A percentile compares a stretch with the other conserved stretches of the same genome.
Evolutionary conservation across 2,113 vertebrate species (phyloP).

Genomic region (Neopipo cinnamomea): DNA sequence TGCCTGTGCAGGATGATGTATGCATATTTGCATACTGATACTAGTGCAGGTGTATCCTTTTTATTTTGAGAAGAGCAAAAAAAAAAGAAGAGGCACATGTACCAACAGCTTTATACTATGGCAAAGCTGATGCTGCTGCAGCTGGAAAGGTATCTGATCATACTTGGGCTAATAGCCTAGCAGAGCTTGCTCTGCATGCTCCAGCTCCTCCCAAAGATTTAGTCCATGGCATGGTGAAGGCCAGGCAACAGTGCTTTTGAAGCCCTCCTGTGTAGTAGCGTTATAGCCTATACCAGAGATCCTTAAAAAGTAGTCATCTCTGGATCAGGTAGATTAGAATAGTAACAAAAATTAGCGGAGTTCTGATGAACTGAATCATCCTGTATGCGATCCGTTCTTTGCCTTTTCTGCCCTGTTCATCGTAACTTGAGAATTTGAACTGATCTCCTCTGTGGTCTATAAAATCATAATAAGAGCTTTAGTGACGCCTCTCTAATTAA

Average conservation of each 20-base stretch:
- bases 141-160: not conserved
- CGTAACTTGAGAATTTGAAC: not conserved
- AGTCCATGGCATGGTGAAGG: not conserved
- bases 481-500: conserved; percentile 42
- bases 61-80: not conserved
- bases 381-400: not conserved
- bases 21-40: not conserved
- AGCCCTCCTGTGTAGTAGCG: not conserved
- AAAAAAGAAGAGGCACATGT: not conserved
- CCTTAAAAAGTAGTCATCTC: not conserved
- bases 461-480: conserved; percentile 40
- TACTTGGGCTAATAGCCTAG: not conserved
- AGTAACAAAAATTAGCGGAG: not conserved
- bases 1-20: not conserved
- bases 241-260: not conserved
- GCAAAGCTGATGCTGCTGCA: not conserved
- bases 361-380: not conserved
- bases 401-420: not conserved
- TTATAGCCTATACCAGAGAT: not conserved
- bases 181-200: not conserved
- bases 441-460: conserved; percentile 28
- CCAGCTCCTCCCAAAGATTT: not conserved
- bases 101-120: not conserved
- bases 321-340: not conserved
- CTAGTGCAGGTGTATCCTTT: not conserved